Percentiles rank a stretch among this genome's conserved stretches.
Conservation (phyloP, 1,140 invertebrate genomes). For the Bombus waltoni region DNA sequence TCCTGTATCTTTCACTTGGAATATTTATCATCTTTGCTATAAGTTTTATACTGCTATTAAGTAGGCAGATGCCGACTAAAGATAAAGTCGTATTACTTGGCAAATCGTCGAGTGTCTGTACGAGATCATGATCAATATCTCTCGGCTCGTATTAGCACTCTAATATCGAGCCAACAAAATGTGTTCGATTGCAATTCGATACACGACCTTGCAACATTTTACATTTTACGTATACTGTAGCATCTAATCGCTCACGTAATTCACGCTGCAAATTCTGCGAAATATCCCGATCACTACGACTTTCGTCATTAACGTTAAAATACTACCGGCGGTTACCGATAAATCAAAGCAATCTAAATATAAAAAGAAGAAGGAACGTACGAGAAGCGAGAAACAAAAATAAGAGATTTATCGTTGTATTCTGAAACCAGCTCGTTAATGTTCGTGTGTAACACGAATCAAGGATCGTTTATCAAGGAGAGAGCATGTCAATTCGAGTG, state of each 20-base stretch:
- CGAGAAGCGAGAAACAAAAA: neutral
- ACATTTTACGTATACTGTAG: too few relatives aligned
- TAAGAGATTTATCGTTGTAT: neutral
- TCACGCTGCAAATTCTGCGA: neutral
- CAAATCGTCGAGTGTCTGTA: neutral
- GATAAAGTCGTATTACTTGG: neutral
- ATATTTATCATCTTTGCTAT: too few relatives aligned
- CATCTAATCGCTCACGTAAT: too few relatives aligned
- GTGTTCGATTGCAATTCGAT: neutral
- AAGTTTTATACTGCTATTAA: too few relatives aligned
- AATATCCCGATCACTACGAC: neutral
- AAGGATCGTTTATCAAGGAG: constrained; percentile 18
- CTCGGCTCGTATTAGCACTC: neutral
- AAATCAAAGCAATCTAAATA: too few relatives aligned
- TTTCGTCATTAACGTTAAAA: too few relatives aligned
- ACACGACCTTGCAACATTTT: too few relatives aligned
- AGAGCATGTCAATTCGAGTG: constrained; percentile 25
- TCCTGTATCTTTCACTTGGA: too few relatives aligned
- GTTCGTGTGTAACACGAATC: neutral
- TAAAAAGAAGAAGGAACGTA: neutral
- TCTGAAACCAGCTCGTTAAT: neutral
- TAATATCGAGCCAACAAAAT: neutral
- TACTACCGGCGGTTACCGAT: too few relatives aligned
- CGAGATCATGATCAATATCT: neutral
- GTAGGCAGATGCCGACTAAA: too few relatives aligned